Conservation (phyloP, 2,113 vertebrate species). For the Epinephelus fuscoguttatus region DNA sequence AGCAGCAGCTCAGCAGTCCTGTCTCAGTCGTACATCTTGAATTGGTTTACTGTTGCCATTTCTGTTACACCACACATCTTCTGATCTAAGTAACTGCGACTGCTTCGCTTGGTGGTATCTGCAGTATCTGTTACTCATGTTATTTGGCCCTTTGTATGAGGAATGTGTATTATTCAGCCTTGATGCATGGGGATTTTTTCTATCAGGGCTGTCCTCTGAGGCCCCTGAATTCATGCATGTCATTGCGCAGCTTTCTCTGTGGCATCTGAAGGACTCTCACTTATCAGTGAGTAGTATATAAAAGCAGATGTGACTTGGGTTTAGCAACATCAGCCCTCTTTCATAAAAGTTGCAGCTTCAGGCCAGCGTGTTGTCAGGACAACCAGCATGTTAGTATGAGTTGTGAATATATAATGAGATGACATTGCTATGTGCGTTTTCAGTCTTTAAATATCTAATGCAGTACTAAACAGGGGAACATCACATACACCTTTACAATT, state of each 20-base stretch:
- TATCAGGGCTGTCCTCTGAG: slow-evolving; percentile 62
- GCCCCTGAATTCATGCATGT: slow-evolving; percentile 64
- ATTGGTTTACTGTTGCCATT: slow-evolving; percentile 45
- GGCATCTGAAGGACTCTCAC: slow-evolving; percentile 56
- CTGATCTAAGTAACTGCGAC: neutral
- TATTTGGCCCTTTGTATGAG: slow-evolving; percentile 5
- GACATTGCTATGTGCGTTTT: neutral
- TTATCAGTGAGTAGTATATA: slow-evolving; percentile 41
- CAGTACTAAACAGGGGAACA: neutral
- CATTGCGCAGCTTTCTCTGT: slow-evolving; percentile 66
- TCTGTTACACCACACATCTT: slow-evolving; percentile 20
- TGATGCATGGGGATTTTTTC: slow-evolving; percentile 44
- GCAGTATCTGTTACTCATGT: neutral
- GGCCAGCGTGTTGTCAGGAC: slow-evolving; percentile 22
- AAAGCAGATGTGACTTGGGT: slow-evolving; percentile 14
- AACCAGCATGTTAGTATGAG: neutral
- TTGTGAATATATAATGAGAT: slow-evolving; percentile 15
- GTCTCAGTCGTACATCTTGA: slow-evolving; percentile 57
- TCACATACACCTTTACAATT: slow-evolving; percentile 5
- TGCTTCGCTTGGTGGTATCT: neutral
- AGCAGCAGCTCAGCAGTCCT: slow-evolving; percentile 48
- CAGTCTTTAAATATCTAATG: neutral
- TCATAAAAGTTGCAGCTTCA: slow-evolving; percentile 27
- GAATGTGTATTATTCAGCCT: slow-evolving; percentile 53
- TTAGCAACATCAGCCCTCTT: neutral